A percentile compares a stretch with the other conserved stretches of the same genome.
Conservation (phyloP, 2,888 invertebrate genomes). For the Melieria crassipennis region DNA sequence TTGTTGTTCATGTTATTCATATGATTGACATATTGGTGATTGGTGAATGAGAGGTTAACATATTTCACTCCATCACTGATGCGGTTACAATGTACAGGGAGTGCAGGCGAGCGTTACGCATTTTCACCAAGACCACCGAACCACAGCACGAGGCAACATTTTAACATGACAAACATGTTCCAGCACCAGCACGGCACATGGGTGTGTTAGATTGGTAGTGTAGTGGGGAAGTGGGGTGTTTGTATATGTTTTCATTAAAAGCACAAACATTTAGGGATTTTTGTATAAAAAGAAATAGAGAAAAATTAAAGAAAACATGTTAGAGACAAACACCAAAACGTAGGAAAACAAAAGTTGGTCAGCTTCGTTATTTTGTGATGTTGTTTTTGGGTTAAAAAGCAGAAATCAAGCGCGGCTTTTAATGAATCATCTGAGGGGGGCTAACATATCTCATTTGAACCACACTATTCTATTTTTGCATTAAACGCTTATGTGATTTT, state of each 20-base stretch:
- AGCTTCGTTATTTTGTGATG: background rate
- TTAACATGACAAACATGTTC: constrained; percentile 21
- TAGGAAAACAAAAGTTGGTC: background rate
- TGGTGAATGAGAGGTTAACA: constrained; percentile 72
- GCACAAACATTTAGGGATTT: background rate
- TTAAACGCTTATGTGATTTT: background rate
- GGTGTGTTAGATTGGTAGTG: background rate
- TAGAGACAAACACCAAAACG: constrained; percentile 12
- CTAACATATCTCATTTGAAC: background rate
- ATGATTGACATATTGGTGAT: constrained; percentile 63
- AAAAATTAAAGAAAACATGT: constrained; percentile 4
- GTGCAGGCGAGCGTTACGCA: constrained; percentile 13
- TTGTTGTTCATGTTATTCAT: constrained; percentile 62
- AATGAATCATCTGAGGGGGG: background rate
- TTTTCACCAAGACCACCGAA: constrained; percentile 39
- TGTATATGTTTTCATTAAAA: constrained; percentile 6
- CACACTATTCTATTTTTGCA: background rate
- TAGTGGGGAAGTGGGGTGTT: background rate
- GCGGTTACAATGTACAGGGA: constrained; percentile 25
- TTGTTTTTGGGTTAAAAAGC: background rate
- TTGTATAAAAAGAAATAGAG: constrained; percentile 2
- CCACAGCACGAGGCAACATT: constrained; percentile 32
- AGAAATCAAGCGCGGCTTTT: background rate
- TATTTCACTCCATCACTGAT: constrained; percentile 69
- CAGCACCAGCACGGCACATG: constrained; percentile 35